Conservation (phyloP, 2,888 invertebrate genomes). For the Caenorhabditis becei region DNA sequence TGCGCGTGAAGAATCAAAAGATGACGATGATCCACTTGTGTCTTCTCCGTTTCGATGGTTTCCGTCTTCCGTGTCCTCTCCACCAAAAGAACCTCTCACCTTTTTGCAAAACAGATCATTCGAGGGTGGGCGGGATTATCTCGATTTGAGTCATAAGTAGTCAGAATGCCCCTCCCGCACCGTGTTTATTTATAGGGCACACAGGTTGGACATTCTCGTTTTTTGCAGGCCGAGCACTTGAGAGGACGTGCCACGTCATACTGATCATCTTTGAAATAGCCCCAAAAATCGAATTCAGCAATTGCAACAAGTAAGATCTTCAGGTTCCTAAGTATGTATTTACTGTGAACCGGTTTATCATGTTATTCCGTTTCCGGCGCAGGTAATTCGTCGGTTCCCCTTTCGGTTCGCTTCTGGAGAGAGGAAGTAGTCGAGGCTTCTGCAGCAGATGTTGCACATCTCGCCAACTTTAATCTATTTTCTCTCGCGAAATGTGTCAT, state of each 20-base stretch:
- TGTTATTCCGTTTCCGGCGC: conserved; percentile 24
- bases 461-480: background rate
- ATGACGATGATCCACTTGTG: conserved; percentile 31
- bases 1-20: conserved; percentile 25
- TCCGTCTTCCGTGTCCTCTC: conserved; percentile 18
- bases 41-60: conserved; percentile 20
- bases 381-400: background rate
- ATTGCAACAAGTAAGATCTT: too few species aligned
- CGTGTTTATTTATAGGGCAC: conserved; percentile 12
- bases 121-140: conserved; percentile 43
- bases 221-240: background rate
- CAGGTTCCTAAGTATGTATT: too few species aligned
- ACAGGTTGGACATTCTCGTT: background rate
- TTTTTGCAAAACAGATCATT: background rate
- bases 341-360: conserved; percentile 33
- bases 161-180: background rate
- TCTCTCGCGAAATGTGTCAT: conserved; percentile 2
- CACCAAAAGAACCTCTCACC: conserved; percentile 16
- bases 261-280: background rate
- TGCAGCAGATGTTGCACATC: background rate
- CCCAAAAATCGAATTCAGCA: too few species aligned
- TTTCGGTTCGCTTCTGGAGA: background rate
- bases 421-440: too few species aligned
- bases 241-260: background rate
- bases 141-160: conserved; percentile 26